phyloP scores from a whole-genome alignment of 2,888 invertebrate genomes.

The Leptinotarsa peninsularis region DNA sequence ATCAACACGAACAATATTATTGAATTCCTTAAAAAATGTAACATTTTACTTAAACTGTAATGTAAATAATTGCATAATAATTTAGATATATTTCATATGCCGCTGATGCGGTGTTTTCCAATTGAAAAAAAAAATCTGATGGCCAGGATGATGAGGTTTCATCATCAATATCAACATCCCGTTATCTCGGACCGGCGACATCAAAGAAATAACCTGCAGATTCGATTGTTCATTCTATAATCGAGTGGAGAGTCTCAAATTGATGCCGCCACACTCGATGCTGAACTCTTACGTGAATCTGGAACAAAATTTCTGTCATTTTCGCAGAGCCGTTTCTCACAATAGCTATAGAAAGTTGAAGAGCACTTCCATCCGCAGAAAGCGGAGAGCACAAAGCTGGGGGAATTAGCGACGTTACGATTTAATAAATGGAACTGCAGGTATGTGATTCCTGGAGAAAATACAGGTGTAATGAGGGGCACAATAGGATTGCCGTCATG shows the following conservation, averaged over 20 bases:
- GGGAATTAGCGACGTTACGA: slow-evolving; percentile 25
- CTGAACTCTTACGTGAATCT: slow-evolving; percentile 5
- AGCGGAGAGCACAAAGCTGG: slow-evolving; percentile 24
- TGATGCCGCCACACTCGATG: slow-evolving; percentile 5
- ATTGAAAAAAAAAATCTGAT: too few species aligned
- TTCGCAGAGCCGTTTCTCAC: slow-evolving; percentile 25
- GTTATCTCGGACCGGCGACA: slow-evolving; percentile 14
- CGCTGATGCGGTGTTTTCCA: too few species aligned
- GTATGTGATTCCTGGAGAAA: slow-evolving; percentile 18
- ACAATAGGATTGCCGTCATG: slow-evolving; percentile 25
- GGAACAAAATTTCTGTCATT: slow-evolving; percentile 22
- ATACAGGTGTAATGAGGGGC: neutral
- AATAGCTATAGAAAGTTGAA: slow-evolving; percentile 27
- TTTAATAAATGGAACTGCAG: slow-evolving; percentile 33
- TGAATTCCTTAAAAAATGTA: too few species aligned
- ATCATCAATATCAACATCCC: too few species aligned
- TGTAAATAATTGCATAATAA: too few species aligned
- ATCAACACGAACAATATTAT: too few species aligned
- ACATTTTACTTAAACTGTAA: too few species aligned
- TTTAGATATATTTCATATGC: too few species aligned
- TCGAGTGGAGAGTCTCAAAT: neutral
- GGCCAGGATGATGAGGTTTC: too few species aligned
- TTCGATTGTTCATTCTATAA: neutral
- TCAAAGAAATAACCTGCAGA: slow-evolving; percentile 21
- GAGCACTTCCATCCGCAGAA: slow-evolving; percentile 24